Evolutionary conservation across 2,888 invertebrate genomes (phyloP).

Genomic region (Peribatodes rhomboidaria): DNA sequence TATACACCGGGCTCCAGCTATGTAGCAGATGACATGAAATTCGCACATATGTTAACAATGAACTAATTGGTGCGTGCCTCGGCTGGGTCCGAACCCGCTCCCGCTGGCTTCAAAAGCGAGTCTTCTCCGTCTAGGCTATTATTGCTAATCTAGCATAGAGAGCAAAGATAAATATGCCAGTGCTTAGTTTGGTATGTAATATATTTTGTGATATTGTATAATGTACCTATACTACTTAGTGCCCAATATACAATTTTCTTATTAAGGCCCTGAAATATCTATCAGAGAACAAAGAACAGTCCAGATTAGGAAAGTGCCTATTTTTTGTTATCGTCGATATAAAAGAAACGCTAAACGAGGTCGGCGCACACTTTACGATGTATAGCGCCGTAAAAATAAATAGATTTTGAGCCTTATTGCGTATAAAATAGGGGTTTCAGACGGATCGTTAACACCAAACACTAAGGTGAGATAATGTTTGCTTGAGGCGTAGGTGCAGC

Average conservation of each 20-base stretch:
- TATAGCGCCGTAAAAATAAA: constrained; percentile 35
- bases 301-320: constrained; percentile 34
- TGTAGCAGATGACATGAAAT: too few relatives aligned
- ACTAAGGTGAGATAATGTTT: constrained; percentile 48
- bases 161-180: too few relatives aligned
- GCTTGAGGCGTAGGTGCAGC: constrained; percentile 18
- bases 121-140: too few relatives aligned
- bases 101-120: too few relatives aligned
- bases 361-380: constrained; percentile 41
- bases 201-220: too few relatives aligned
- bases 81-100: too few relatives aligned
- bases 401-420: constrained; percentile 46
- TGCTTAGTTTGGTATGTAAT: too few relatives aligned
- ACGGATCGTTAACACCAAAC: constrained; percentile 32
- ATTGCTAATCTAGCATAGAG: too few relatives aligned
- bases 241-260: background rate
- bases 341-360: constrained; percentile 47
- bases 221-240: background rate
- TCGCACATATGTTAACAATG: too few relatives aligned
- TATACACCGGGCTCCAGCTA: too few relatives aligned
- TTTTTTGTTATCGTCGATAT: constrained; percentile 46
- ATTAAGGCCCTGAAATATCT: constrained; percentile 19
- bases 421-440: constrained; percentile 38
- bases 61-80: too few relatives aligned
- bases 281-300: constrained; percentile 30